phyloP scores from a whole-genome alignment of 2,113 vertebrate species.

The Buteo buteo region DNA sequence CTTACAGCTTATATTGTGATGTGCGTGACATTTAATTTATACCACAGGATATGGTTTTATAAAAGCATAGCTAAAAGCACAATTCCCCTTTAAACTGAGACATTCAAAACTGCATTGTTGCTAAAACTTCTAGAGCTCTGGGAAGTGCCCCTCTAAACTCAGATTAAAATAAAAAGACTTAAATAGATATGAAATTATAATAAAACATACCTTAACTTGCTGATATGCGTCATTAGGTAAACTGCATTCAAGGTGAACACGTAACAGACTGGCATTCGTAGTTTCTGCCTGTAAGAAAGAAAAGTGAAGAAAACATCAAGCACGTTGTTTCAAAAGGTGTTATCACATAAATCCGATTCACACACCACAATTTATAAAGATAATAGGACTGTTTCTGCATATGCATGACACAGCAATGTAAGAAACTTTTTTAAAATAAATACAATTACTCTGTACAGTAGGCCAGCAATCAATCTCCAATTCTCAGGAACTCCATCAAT shows the following conservation, averaged over 20 bases:
- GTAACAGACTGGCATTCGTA: conserved; percentile 86
- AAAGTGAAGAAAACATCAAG: not conserved
- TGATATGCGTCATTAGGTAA: conserved; percentile 80
- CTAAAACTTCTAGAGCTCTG: not conserved
- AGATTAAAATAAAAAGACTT: not conserved
- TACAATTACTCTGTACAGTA: not conserved
- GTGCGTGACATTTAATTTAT: not conserved
- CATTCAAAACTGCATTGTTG: not conserved
- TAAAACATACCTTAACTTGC: conserved; percentile 79
- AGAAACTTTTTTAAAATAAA: not conserved
- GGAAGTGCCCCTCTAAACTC: not conserved
- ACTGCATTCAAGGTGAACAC: conserved; percentile 88
- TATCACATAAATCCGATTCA: not conserved
- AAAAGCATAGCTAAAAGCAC: not conserved
- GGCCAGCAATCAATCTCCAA: not conserved
- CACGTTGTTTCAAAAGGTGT: not conserved
- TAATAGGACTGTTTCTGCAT: not conserved
- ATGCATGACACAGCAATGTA: not conserved
- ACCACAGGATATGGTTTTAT: not conserved
- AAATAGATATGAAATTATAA: not conserved
- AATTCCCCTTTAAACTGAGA: not conserved
- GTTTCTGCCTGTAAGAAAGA: conserved; percentile 82
- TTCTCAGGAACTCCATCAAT: not conserved
- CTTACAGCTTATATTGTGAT: not conserved
- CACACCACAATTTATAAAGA: not conserved